Percentiles rank a stretch among this genome's conserved stretches.
Conservation (phyloP, 2,888 invertebrate species). For the Drosophila peninsularis region DNA sequence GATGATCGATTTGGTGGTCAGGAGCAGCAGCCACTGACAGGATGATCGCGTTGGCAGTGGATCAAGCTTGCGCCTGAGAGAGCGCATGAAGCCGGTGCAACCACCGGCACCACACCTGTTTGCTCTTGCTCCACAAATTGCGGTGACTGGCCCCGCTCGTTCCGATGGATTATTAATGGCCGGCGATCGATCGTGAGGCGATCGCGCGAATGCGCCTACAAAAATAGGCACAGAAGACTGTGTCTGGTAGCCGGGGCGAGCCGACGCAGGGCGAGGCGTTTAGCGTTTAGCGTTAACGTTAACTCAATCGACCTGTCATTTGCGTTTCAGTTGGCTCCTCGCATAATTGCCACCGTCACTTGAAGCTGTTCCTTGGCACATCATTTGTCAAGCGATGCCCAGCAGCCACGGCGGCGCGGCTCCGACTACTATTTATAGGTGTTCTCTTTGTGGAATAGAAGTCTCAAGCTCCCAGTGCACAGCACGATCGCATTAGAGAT, state of each 20-base stretch:
- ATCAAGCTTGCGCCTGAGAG: slow-evolving; percentile 13
- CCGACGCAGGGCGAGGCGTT: slow-evolving; percentile 66
- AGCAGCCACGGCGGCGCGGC: slow-evolving; percentile 43
- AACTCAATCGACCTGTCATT: slow-evolving; percentile 84
- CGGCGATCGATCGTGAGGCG: slow-evolving; percentile 76
- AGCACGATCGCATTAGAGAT: slow-evolving; percentile 22
- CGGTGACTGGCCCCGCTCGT: slow-evolving; percentile 43
- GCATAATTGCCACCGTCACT: slow-evolving; percentile 83
- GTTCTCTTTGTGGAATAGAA: slow-evolving; percentile 17
- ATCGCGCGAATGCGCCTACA: slow-evolving; percentile 56
- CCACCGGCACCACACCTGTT: slow-evolving; percentile 64
- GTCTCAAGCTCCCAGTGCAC: slow-evolving; percentile 21
- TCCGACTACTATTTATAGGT: slow-evolving; percentile 56
- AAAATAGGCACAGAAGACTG: slow-evolving; percentile 66
- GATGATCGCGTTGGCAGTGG: slow-evolving; percentile 38
- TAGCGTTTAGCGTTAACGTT: slow-evolving; percentile 83
- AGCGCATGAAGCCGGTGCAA: slow-evolving; percentile 10
- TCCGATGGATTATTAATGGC: slow-evolving; percentile 81
- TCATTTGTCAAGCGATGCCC: slow-evolving; percentile 80
- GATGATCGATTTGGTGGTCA: slow-evolving; percentile 67
- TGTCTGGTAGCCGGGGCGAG: slow-evolving; percentile 54
- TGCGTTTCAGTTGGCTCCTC: slow-evolving; percentile 74
- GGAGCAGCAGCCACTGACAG: slow-evolving; percentile 38
- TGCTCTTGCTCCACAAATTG: slow-evolving; percentile 44
- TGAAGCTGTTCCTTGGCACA: slow-evolving; percentile 82